Base-by-base conservation (phyloP, 2,888 invertebrate genomes). In the Mythimna loreyi region DNA sequence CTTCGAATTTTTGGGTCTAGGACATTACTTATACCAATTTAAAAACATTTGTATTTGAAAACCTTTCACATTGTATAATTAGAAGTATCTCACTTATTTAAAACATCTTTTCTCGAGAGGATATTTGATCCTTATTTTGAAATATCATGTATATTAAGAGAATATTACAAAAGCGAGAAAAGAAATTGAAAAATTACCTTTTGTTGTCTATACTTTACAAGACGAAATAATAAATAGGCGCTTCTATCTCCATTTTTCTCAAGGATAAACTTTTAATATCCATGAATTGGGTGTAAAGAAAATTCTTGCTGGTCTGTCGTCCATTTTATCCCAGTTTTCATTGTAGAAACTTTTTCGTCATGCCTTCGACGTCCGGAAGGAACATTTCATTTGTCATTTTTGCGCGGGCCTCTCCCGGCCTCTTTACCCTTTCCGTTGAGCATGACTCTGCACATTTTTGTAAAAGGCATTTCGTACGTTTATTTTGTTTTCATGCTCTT, bases 301-400 rank as follows among this genome's bases (percentile, higher is more conserved):
- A 49, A 40, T 36, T 56, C 13, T 50, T 55, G 59, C 36, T 56
- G 49, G 53, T 67, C 47, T 47, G n/a, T 11, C 62, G 33, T 72
- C 36, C 73, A 58, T 55, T 62, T 73, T n/a, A 43, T 60, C 36
- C 68, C 43, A 62, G 47, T 73, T 78, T 78, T 63, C 64, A 70
- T 67, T 79, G 67, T 69, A 9, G 40, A 72, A 79, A 79, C 68
- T 82, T 78, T 73, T 62, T 53, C 64, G 69, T 73, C 61, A 59
- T 65, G 58, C 58, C 55, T 50, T 66, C 58, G 63, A 58, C 72
- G 72, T 64, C 64, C 59, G 52, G 59, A 82, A 64, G 52, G 59
- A 82, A 64, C 49, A 76, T 68, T 76, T 60, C 68, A 49, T 67
- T 79, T 67, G 67, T 67, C 56, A 76, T 79, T 76, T 76, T 75